Conservation (phyloP, 1,140 invertebrate species). For the Camponotus pennsylvanicus region DNA sequence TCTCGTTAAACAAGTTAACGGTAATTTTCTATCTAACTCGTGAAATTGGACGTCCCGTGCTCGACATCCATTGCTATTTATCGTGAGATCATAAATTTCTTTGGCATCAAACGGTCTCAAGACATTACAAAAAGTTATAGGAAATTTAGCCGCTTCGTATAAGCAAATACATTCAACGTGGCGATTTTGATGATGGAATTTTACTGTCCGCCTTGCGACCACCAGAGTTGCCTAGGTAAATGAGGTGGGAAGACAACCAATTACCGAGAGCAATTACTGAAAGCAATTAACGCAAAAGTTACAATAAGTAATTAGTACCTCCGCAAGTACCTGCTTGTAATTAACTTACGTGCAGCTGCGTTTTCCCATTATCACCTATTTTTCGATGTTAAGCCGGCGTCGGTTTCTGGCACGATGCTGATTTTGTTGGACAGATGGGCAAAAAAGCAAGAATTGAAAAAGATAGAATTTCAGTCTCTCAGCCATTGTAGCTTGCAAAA, state of each 20-base stretch:
- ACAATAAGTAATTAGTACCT: conserved; percentile 82
- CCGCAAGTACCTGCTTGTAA: conserved; percentile 77
- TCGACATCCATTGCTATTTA: background rate
- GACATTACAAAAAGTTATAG: conserved; percentile 30
- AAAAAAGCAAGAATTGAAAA: conserved; percentile 36
- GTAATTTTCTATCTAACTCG: conserved; percentile 68
- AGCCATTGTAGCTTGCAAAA: background rate
- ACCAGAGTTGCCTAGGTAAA: conserved; percentile 62
- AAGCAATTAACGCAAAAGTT: conserved; percentile 82
- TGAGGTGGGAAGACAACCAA: conserved; percentile 72
- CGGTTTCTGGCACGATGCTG: conserved; percentile 40
- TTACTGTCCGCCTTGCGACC: conserved; percentile 36
- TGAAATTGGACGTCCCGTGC: conserved; percentile 62
- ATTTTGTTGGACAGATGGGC: conserved; percentile 30
- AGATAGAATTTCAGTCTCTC: background rate
- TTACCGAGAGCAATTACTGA: conserved; percentile 79
- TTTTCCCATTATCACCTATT: conserved; percentile 78
- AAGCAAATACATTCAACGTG: conserved; percentile 21
- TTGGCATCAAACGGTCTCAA: conserved; percentile 12
- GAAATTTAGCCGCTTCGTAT: background rate
- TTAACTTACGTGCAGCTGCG: conserved; percentile 79
- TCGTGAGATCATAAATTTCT: background rate
- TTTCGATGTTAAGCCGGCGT: conserved; percentile 62
- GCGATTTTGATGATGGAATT: conserved; percentile 62
- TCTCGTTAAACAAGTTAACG: conserved; percentile 64